These are phyloP conservation scores for Holotrichia oblita DNA, from an alignment of 1,140 invertebrate genomes.

Conservation along the genomic window DNA sequence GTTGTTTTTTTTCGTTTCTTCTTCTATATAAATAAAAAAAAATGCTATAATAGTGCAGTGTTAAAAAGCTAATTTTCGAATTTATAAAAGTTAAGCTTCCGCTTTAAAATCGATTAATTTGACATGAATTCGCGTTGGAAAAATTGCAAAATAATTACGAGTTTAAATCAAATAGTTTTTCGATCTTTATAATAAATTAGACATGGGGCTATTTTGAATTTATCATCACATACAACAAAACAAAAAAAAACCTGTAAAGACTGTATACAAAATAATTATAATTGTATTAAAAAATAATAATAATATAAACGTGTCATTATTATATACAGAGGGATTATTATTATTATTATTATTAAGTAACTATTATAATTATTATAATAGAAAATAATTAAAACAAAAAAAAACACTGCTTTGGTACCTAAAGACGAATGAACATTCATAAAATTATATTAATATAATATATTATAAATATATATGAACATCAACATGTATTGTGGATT, in stretches of 20 bases:
- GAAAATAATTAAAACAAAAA: constrained; percentile 5
- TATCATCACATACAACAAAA: constrained; percentile 22
- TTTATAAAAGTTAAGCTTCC: neutral
- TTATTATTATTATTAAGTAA: constrained; percentile 38
- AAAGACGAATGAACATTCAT: constrained; percentile 14
- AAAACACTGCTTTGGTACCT: constrained; percentile 41
- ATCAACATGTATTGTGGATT: too few relatives aligned
- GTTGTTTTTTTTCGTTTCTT: too few relatives aligned
- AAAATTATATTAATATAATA: constrained; percentile 25
- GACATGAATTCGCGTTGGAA: constrained; percentile 16
- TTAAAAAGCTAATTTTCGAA: neutral
- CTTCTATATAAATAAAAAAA: too few relatives aligned
- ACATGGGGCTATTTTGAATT: constrained; percentile 37
- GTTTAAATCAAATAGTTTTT: neutral
- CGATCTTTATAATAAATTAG: neutral
- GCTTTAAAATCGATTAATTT: neutral
- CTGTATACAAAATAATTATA: constrained; percentile 41
- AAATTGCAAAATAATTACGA: constrained; percentile 1
- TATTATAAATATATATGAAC: constrained; percentile 16
- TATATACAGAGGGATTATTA: constrained; percentile 28
- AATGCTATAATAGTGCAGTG: too few relatives aligned
- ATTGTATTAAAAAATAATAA: constrained; percentile 28
- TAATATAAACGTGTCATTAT: constrained; percentile 29
- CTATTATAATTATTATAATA: constrained; percentile 28
- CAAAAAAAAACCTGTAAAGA: constrained; percentile 37